A percentile compares a stretch with the other conserved stretches of the same genome.
phyloP scores from a whole-genome alignment of 2,797 vertebrate species.

The Manis pentadactyla region DNA sequence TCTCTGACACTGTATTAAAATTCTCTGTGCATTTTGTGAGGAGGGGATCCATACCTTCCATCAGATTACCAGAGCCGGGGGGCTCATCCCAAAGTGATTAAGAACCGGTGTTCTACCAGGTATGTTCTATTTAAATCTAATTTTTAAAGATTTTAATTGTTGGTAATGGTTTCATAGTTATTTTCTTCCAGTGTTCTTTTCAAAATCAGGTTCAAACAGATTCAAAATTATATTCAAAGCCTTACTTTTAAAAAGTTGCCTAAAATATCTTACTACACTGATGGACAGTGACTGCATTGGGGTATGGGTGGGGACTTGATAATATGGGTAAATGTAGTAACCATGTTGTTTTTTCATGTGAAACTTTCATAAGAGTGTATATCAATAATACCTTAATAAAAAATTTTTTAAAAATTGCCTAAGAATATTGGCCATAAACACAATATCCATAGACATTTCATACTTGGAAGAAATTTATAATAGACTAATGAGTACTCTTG shows the following conservation, averaged over 20 bases:
- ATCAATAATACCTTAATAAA: too few relatives aligned
- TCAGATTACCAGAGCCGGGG: neutral
- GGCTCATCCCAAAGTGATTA: neutral
- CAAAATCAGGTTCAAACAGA: neutral
- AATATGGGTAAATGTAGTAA: too few relatives aligned
- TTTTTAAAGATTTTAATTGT: neutral
- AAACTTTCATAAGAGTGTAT: too few relatives aligned
- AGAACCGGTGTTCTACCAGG: neutral
- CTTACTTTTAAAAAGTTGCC: neutral
- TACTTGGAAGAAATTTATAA: neutral
- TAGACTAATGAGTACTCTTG: neutral
- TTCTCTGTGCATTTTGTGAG: neutral
- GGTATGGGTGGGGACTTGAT: too few relatives aligned
- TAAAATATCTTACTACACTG: neutral
- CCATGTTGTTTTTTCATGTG: too few relatives aligned
- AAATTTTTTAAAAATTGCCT: neutral
- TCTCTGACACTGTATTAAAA: neutral
- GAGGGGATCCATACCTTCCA: neutral
- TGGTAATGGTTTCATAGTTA: neutral
- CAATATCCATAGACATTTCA: neutral
- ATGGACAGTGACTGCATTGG: too few relatives aligned
- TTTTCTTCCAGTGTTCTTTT: neutral
- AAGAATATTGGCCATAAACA: neutral
- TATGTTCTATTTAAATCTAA: neutral
- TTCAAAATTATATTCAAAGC: neutral